Evolutionary conservation across 2,888 invertebrate genomes (phyloP), one percentile per base, ranked within the genome.

Genomic region (Agonopterix subpropinquella): DNA sequence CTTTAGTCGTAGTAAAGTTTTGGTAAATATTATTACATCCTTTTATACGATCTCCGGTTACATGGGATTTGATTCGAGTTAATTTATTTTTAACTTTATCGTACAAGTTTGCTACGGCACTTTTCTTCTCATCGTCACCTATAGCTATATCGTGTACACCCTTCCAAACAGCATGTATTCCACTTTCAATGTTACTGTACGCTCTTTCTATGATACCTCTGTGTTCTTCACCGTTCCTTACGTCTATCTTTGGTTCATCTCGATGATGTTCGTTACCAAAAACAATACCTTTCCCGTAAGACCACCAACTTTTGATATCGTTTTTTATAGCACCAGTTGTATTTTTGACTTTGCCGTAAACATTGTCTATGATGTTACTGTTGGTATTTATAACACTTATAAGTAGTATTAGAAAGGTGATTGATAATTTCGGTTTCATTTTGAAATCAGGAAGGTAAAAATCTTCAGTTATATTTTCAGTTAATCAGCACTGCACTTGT

Each of bases 241-340:
- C 28, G 5, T 28, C 28, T 28, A 28, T 45, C 36, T n/a, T 41
- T 41, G 35, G 35, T 28, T 41, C 47, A 11, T 28, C 39, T 39
- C n/a, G 3, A 39, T 9, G 39, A 28, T 28, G 28, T 28, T 47
- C 42, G 11, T 54, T 49, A 36, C 55, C 58, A 8, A 57, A 57
- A 8, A 58, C 44, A 7, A 58, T 28, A 11, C 50, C 56, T 15
- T 58, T 59, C 2, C 62, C 59, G 15, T 52, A 56, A 8, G 48
- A 39, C 42, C 53, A 53, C 47, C 52, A 53, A 5, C 52, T 49
- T 9, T 53, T 51, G 1, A 61, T 44, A 15, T 58, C 57, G 9
- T 55, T 49, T 46, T 48, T 59, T 2, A 58, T 41, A 13, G 43
- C 52, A 41, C 44, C 41, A 2, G 57, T 53, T 11, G 56, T 57